Evolutionary conservation across 2,888 invertebrate genomes (phyloP), one percentile per base, ranked within the genome.

Genomic region (Branchipolynoe longqiensis): DNA sequence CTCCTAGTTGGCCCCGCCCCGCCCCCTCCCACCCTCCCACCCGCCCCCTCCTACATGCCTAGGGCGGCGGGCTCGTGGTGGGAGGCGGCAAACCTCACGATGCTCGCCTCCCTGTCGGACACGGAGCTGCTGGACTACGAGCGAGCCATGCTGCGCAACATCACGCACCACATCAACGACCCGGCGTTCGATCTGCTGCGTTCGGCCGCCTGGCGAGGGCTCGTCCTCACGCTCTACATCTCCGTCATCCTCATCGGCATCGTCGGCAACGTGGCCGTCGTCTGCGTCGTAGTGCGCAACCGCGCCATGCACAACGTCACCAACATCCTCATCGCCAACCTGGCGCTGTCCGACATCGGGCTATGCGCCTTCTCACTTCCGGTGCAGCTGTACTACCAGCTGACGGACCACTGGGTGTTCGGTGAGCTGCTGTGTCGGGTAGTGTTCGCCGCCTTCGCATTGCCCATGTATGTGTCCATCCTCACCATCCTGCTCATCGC

Each of bases 381-480:
- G 73, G 88, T 93, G 41, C 93, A 93, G 86, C 90, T 93, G 31
- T 91, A 93, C 88, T 93, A 93, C 88, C 92, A 92, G 86, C 88
- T 93, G 36, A 92, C 90, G 2, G 90, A 92, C 87, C 87, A 91
- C 84, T 93, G 93, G 93, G 88, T 90, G 40, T 92, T 93, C 86
- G 93, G 93, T 3, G 86, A 89, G 6, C 86, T 90, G 8, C 86
- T 93, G 87, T 93, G 93, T 86, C 90, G 89, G 69, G 90, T 92
- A 6, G 89, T 92, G 69, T 91, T 91, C 89, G 90, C 93, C 0
- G 91, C 92, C 0, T 93, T 92, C 85, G 93, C 92, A 25, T 90
- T 93, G 62, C 93, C 93, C 0, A 89, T 93, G 73, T 92, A 93
- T 86, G 91, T 92, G 40, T 93, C 93, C 1, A 90, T 92, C 0